These are phyloP conservation scores for Anguilla marmorata DNA, from an alignment of 2,797 vertebrate genomes.

Conservation along the genomic window DNA sequence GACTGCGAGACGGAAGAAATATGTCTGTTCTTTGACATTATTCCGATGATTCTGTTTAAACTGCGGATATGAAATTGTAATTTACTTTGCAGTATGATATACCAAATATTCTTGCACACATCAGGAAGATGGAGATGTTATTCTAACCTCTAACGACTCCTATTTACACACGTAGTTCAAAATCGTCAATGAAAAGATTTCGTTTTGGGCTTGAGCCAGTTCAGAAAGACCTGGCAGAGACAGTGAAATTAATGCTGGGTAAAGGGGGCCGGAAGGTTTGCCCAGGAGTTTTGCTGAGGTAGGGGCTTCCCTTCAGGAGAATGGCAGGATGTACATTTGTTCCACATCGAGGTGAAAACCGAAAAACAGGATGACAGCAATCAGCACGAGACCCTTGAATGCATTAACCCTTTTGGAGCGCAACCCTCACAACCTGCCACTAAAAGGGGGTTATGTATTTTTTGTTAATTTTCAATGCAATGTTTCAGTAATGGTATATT, in stretches of 20 bases:
- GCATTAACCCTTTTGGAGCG: slow-evolving; percentile 49
- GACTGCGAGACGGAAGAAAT: background rate
- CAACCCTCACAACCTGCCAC: slow-evolving; percentile 26
- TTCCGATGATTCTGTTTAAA: background rate
- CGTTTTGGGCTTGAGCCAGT: background rate
- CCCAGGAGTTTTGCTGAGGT: slow-evolving; percentile 53
- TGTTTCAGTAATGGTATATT: background rate
- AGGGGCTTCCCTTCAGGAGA: slow-evolving; percentile 69
- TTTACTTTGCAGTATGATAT: background rate
- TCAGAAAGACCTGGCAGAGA: background rate
- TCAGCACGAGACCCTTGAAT: slow-evolving; percentile 27
- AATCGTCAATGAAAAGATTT: background rate
- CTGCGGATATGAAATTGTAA: background rate
- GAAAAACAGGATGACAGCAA: slow-evolving; percentile 70
- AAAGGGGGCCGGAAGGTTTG: background rate
- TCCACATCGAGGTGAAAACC: slow-evolving; percentile 59
- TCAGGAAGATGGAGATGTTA: background rate
- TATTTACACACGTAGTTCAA: background rate
- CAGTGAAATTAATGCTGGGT: background rate
- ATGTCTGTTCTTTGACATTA: background rate
- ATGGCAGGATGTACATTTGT: slow-evolving; percentile 74
- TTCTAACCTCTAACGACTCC: background rate
- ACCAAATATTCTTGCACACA: background rate
- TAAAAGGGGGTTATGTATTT: background rate
- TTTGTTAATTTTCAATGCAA: background rate